Base-by-base conservation (phyloP, 30 jellyfish, hydroid and myxozoan species). In the Aurelia aurita complex sp. Pacific region DNA sequence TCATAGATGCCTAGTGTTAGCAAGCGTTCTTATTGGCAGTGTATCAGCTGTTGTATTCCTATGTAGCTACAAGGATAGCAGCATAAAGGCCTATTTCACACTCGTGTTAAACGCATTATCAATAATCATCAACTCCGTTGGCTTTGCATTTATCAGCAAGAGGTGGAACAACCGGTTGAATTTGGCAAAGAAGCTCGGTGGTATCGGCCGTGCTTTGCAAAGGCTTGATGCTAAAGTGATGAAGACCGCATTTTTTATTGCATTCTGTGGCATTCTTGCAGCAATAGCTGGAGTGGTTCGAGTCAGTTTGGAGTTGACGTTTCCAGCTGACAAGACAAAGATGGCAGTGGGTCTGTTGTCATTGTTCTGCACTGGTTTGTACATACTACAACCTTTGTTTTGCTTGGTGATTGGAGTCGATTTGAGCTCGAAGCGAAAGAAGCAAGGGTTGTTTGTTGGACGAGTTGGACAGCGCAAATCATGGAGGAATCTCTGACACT, bases 101-200 rank as follows among this genome's bases (percentile, higher is more conserved):
- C 67, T 77, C 23, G 77, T 35, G 64, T 10, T 61, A 23, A 76
- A 77, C 32, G 67, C 67, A 14, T 16, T 46, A 5, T 77, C 74
- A 9, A 17, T 59, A 29, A n/a, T 61, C 15, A 61, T 61, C 61
- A 77, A 34, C 43, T 57, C 74, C 5, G 42, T 61, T 8, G 17
- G 67, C 52, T 59, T 57, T 36, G 19, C 18, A 10, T 77, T 33
- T 10, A 77, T 36, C 19, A 64, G 43, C 19, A 77, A 36, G 46
- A 59, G 52, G 38, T 77, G 77, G 77, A 57, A 33, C 77, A 63
- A 46, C 5, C 74, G 86, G 60, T 3, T 53, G 50, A 18, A 16
- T 7, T 40, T 77, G 10, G 87, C 87, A 11, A 36, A 55, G 73
- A 77, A 77, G 42, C 62, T 77, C 77, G 87, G 87, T 32, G 87